Evolutionary conservation across 2,113 vertebrate species (phyloP).

Genomic region (Bubo blakistoni): DNA sequence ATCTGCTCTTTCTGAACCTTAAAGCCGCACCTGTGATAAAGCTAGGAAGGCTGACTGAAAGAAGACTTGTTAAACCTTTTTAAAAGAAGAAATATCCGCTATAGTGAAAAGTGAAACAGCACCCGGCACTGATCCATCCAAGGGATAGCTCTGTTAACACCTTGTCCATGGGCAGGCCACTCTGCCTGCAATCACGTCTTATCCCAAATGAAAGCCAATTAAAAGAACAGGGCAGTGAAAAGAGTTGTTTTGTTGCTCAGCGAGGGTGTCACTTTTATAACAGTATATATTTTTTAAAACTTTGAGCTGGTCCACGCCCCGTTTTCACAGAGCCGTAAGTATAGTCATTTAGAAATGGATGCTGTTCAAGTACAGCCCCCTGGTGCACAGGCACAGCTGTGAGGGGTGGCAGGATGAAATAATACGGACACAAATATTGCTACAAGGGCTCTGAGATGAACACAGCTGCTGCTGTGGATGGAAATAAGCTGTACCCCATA

Average conservation of each 20-base stretch:
- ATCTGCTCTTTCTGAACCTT: neutral
- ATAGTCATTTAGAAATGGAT: slow-evolving; percentile 52
- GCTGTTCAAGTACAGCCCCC: slow-evolving; percentile 57
- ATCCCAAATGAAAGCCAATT: neutral
- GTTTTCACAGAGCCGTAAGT: neutral
- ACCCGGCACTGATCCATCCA: neutral
- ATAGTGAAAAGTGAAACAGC: neutral
- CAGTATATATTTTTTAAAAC: slow-evolving; percentile 37
- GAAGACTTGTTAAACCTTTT: neutral
- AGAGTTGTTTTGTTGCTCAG: neutral
- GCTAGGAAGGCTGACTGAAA: neutral
- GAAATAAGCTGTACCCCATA: slow-evolving; percentile 30
- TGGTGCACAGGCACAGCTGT: slow-evolving; percentile 57
- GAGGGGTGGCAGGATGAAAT: slow-evolving; percentile 58
- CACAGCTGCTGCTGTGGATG: slow-evolving; percentile 35
- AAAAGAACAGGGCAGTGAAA: neutral
- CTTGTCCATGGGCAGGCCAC: neutral
- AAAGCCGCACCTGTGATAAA: neutral
- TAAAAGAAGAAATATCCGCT: neutral
- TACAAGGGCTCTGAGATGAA: slow-evolving; percentile 30
- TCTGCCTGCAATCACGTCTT: neutral
- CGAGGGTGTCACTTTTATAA: neutral
- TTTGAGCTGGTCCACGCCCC: slow-evolving; percentile 30
- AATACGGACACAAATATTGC: slow-evolving; percentile 43
- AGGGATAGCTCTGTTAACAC: neutral